A percentile compares a stretch with the other conserved stretches of the same genome.
phyloP scores from a whole-genome alignment of 2,888 invertebrate genomes.

The Amitus sp. region DNA sequence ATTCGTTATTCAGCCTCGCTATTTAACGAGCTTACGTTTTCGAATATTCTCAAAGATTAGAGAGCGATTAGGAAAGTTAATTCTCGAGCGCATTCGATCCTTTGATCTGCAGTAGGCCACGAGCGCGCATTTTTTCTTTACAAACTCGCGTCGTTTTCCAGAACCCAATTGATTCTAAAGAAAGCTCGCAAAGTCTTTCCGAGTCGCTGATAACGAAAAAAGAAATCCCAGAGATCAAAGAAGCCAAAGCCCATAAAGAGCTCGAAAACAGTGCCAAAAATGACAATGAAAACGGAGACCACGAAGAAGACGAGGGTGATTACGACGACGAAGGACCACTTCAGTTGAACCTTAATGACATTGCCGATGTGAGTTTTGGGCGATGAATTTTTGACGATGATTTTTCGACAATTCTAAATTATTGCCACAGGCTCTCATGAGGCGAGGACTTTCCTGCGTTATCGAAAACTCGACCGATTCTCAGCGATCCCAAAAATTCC shows the following conservation, averaged over 20 bases:
- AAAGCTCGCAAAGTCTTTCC: slow-evolving; percentile 50
- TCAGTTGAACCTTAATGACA: slow-evolving; percentile 84
- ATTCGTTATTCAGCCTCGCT: slow-evolving; percentile 23
- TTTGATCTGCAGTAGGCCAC: too few species aligned
- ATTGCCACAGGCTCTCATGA: slow-evolving; percentile 69
- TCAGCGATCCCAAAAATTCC: slow-evolving; percentile 74
- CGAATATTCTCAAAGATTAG: slow-evolving; percentile 27
- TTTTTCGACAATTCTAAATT: too few species aligned
- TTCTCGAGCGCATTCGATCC: too few species aligned
- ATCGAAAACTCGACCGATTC: slow-evolving; percentile 82
- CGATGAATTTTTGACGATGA: neutral
- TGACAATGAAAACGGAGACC: slow-evolving; percentile 70
- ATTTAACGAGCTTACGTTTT: slow-evolving; percentile 17
- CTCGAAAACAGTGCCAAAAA: slow-evolving; percentile 66
- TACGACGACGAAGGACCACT: slow-evolving; percentile 71
- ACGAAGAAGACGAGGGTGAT: slow-evolving; percentile 66
- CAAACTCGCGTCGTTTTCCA: slow-evolving; percentile 34
- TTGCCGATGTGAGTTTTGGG: slow-evolving; percentile 73
- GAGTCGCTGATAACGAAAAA: slow-evolving; percentile 47
- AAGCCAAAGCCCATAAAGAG: slow-evolving; percentile 68
- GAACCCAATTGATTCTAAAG: slow-evolving; percentile 52
- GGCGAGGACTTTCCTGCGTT: slow-evolving; percentile 92
- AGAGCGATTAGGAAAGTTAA: slow-evolving; percentile 36
- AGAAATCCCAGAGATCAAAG: slow-evolving; percentile 48
- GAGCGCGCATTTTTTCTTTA: too few species aligned